phyloP scores from a whole-genome alignment of 1,140 invertebrate genomes.

The Andricus grossulariae region DNA sequence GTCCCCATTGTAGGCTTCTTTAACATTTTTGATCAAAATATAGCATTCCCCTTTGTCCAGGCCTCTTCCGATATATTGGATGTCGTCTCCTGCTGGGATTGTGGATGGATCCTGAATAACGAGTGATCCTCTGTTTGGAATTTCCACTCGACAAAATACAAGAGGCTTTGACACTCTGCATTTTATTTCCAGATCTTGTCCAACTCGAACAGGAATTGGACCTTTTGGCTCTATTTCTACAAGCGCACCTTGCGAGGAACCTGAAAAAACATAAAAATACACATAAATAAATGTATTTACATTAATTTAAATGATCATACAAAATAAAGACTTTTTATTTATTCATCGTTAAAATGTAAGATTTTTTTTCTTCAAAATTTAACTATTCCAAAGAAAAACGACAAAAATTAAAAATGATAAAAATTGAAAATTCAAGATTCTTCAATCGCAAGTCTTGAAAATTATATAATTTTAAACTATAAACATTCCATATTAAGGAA shows the following conservation, averaged over 20 bases:
- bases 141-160: conserved; percentile 74
- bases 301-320: too few species aligned
- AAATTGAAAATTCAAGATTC: too few species aligned
- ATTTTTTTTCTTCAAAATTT: too few species aligned
- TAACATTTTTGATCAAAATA: conserved; percentile 79
- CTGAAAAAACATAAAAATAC: conserved; percentile 56
- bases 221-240: conserved; percentile 66
- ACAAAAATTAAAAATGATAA: too few species aligned
- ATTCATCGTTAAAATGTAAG: too few species aligned
- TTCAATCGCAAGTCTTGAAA: too few species aligned
- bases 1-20: conserved; percentile 81
- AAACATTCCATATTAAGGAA: too few species aligned
- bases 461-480: too few species aligned
- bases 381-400: too few species aligned
- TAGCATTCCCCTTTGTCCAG: conserved; percentile 82
- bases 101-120: conserved; percentile 53
- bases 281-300: neutral
- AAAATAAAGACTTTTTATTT: too few species aligned
- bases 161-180: conserved; percentile 69
- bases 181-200: conserved; percentile 72
- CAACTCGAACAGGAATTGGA: conserved; percentile 62
- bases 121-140: conserved; percentile 70
- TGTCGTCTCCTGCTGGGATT: conserved; percentile 63
- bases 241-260: conserved; percentile 40
- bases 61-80: conserved; percentile 78